Evolutionary conservation across 1,140 invertebrate species (phyloP), one percentile per base, ranked within the genome.

Genomic region (Acromyrmex charruanus): DNA sequence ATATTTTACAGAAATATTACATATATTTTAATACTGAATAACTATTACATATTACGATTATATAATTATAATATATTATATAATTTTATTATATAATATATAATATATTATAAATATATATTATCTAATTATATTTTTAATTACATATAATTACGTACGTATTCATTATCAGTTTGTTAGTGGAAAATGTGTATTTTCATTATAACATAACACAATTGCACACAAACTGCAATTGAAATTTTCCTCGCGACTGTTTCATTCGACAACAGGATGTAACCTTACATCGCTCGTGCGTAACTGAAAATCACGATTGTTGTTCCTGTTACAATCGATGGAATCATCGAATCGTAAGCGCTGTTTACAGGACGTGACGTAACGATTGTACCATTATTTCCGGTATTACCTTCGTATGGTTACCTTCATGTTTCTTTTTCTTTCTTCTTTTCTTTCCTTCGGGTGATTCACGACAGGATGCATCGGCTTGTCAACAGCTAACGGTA

Each of bases 401-500:
- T 84, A 84, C 72, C 66, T 69, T 21, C 35, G 10, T 89, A 89
- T 80, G 25, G 63, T 89, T 86, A 28, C 55, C 55, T 44, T 31
- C 58, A 12, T 1, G 25, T 28, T 10, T 18, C 21, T 51, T 14
- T 72, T 86, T 88, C 21, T n/a, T 51, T 25, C n/a, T 49, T 21
- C 21, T 51, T 51, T 58, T 61, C 55, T 28, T 25, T 51, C 21
- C 16, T 35, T 75, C 25, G 44, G 14, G 35, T 86, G 88, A 77
- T 86, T 89, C 88, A 58, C 84, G 44, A 61, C 79, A 82, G 86
- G 79, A 90, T 87, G 74, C 86, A 85, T 89, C 49, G 80, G 59
- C 71, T 90, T 87, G 79, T 89, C 79, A 87, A 87, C 85, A 59
- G 25, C 12, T 89, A 89, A 89, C 85, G 85, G 88, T 87, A 89